A percentile compares a stretch with the other conserved stretches of the same genome.
phyloP scores from a whole-genome alignment of 53 echinoderm and acorn worm genomes.

The Glandiceps talaboti region DNA sequence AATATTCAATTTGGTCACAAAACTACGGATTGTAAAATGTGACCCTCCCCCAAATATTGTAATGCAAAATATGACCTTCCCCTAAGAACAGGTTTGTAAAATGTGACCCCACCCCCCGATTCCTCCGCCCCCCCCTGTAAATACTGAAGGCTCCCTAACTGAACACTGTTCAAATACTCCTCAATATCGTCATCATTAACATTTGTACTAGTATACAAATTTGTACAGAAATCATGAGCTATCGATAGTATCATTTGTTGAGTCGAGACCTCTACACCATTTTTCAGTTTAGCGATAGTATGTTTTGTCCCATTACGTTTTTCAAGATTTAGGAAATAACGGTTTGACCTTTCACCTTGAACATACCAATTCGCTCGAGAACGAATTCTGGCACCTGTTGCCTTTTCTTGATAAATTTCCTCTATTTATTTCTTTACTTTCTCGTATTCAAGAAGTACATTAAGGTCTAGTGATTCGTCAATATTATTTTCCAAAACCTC shows the following conservation, averaged over 20 bases:
- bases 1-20: too few species aligned
- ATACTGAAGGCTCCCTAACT: neutral
- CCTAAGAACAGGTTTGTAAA: too few species aligned
- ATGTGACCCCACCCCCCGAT: too few species aligned
- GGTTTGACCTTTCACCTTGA: conserved; percentile 23
- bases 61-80: too few species aligned
- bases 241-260: neutral
- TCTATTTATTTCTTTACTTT: conserved; percentile 14
- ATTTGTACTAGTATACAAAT: neutral
- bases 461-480: neutral
- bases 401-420: conserved; percentile 10
- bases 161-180: neutral
- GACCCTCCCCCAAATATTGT: too few species aligned
- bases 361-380: conserved; percentile 24
- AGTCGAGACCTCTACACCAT: conserved; percentile 6
- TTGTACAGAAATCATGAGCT: neutral
- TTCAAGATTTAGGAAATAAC: conserved; percentile 42
- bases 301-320: conserved; percentile 27
- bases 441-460: neutral
- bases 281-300: conserved; percentile 19
- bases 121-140: too few species aligned
- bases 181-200: neutral
- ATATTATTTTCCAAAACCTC: neutral
- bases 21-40: too few species aligned
- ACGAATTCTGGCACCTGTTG: conserved; percentile 29